Evolutionary conservation across 2,113 vertebrate genomes (phyloP).

Genomic region (Odocoileus hemionus): DNA sequence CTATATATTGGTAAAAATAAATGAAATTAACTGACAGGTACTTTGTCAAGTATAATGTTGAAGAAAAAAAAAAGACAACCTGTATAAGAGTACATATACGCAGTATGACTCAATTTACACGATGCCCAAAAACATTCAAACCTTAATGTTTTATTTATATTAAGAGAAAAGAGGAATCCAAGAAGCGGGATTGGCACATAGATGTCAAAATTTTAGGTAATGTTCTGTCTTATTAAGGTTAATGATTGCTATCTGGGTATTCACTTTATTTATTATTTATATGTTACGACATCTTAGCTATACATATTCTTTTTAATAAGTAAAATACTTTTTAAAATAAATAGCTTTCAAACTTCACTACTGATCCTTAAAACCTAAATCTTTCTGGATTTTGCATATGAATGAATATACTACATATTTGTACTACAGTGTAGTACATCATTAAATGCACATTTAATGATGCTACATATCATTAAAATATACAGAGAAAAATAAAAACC

Average conservation of each 20-base stretch:
- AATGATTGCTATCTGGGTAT: background rate
- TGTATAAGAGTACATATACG: background rate
- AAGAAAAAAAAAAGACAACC: background rate
- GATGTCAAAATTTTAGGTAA: background rate
- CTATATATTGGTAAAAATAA: background rate
- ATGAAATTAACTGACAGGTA: background rate
- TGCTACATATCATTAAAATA: background rate
- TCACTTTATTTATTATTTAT: conserved; percentile 5
- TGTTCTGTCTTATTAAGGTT: background rate
- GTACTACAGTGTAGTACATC: background rate
- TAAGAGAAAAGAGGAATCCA: background rate
- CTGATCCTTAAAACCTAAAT: background rate
- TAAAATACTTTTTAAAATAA: background rate
- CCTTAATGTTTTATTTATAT: background rate
- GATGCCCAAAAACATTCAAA: background rate
- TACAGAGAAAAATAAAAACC: background rate
- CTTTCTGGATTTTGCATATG: background rate
- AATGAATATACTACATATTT: background rate
- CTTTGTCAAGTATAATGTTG: background rate
- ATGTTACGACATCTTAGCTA: background rate
- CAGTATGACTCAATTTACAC: background rate
- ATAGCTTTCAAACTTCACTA: background rate
- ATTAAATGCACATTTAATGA: background rate
- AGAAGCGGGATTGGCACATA: background rate
- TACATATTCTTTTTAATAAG: background rate